These are phyloP conservation scores for Nanorana parkeri DNA, from an alignment of 2,113 vertebrate species.

Conservation along the genomic window DNA sequence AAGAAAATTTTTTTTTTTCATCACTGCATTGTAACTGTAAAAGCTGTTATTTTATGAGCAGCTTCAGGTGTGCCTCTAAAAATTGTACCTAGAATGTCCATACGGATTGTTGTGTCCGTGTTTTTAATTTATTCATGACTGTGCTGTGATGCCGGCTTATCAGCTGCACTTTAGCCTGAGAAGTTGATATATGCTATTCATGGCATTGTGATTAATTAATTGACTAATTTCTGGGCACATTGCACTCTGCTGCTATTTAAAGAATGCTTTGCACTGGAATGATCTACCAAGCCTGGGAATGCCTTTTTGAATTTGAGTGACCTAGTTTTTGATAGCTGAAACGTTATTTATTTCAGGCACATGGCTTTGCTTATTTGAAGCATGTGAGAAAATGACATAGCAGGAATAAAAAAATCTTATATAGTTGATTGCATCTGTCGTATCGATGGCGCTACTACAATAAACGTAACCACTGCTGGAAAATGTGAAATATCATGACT, in stretches of 20 bases:
- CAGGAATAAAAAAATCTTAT: too few species aligned
- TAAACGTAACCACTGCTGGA: too few species aligned
- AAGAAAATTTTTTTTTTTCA: too few species aligned
- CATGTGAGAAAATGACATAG: not conserved
- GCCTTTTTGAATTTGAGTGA: not conserved
- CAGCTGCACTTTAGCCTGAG: not conserved
- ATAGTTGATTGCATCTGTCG: too few species aligned
- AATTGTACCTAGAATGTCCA: not conserved
- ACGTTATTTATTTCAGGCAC: not conserved
- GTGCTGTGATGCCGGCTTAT: conserved; percentile 5
- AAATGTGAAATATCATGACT: too few species aligned
- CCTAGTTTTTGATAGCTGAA: conserved; percentile 9
- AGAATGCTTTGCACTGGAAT: not conserved
- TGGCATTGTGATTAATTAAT: conserved; percentile 26
- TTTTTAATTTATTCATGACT: conserved; percentile 41
- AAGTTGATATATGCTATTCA: conserved; percentile 5
- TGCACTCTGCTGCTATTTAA: conserved; percentile 16
- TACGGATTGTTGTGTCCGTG: not conserved
- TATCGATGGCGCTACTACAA: too few species aligned
- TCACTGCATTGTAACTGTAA: too few species aligned
- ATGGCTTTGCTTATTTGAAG: not conserved
- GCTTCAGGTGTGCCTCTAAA: too few species aligned
- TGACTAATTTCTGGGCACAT: conserved; percentile 20
- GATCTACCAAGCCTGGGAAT: not conserved
- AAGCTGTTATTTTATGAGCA: too few species aligned